phyloP scores from a whole-genome alignment of 2,888 invertebrate species.

The Reticulitermes lucifugus region DNA sequence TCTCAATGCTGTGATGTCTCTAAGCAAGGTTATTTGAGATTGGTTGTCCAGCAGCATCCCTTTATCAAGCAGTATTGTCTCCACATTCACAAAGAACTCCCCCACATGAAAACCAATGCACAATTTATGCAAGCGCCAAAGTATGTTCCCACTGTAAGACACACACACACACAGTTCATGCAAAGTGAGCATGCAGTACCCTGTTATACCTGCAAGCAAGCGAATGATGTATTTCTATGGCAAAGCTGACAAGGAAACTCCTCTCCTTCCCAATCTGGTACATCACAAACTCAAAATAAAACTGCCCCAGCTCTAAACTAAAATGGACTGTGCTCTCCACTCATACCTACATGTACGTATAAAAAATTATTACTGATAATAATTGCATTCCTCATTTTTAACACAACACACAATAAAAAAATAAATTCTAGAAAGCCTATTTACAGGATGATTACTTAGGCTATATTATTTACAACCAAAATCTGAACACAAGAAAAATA shows the following conservation, averaged over 20 bases:
- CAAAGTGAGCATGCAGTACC: too few species aligned
- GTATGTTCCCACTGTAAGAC: too few species aligned
- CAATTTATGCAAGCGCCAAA: too few species aligned
- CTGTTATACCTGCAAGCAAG: not conserved
- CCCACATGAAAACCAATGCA: too few species aligned
- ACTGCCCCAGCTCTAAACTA: slow-evolving; percentile 3
- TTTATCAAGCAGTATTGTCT: too few species aligned
- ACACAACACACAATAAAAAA: not conserved
- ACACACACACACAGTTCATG: too few species aligned
- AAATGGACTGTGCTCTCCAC: not conserved
- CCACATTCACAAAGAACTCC: too few species aligned
- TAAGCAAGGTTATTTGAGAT: too few species aligned
- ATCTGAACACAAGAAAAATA: not conserved
- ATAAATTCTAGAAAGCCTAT: not conserved
- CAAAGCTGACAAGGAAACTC: slow-evolving; percentile 35
- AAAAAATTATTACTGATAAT: too few species aligned
- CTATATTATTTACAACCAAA: not conserved
- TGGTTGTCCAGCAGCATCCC: too few species aligned
- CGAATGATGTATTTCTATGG: not conserved
- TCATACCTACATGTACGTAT: too few species aligned
- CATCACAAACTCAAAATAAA: not conserved
- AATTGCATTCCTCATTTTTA: not conserved
- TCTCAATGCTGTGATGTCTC: too few species aligned
- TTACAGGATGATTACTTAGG: not conserved
- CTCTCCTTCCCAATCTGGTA: not conserved